Percentiles rank a stretch among this genome's conserved stretches.
phyloP scores from a whole-genome alignment of 1,140 invertebrate genomes.

The Drosophila equinoxialis region DNA sequence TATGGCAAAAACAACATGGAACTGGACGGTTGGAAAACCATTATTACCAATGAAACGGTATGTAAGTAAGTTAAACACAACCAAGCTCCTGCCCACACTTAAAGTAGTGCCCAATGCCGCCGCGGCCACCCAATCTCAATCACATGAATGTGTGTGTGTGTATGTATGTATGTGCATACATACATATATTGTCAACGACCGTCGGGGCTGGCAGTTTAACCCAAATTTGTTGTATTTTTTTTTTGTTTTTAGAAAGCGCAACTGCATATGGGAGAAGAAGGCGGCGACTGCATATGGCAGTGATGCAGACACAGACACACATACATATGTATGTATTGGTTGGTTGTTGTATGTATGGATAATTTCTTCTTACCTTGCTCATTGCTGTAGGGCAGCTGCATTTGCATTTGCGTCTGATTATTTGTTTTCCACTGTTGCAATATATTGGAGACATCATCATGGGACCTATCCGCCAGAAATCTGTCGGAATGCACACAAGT shows the following conservation, averaged over 20 bases:
- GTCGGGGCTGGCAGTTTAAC: slow-evolving; percentile 55
- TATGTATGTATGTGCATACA: background rate
- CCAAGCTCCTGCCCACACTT: slow-evolving; percentile 47
- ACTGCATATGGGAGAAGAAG: slow-evolving; percentile 41
- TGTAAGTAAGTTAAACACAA: slow-evolving; percentile 16
- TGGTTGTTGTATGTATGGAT: slow-evolving; percentile 26
- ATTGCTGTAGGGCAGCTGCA: slow-evolving; percentile 55
- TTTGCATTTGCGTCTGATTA: slow-evolving; percentile 63
- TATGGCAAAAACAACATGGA: slow-evolving; percentile 56
- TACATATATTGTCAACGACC: slow-evolving; percentile 54
- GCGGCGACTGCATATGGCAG: background rate
- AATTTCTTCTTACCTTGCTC: slow-evolving; percentile 64
- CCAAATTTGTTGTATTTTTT: slow-evolving; percentile 45
- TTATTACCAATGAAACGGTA: slow-evolving; percentile 22
- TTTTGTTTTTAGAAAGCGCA: slow-evolving; percentile 65
- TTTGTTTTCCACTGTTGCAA: slow-evolving; percentile 81
- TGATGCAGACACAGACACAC: background rate
- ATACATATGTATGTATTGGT: background rate
- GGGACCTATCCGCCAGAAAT: slow-evolving; percentile 79
- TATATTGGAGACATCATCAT: slow-evolving; percentile 80
- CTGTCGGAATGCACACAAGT: slow-evolving; percentile 51
- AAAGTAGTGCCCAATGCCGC: background rate
- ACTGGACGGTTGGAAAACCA: background rate
- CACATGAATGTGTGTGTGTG: background rate
- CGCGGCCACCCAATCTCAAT: slow-evolving; percentile 3